Evolutionary conservation across 2,113 vertebrate species (phyloP), one percentile per base, ranked within the genome.

Genomic region (Urocolius indicus): DNA sequence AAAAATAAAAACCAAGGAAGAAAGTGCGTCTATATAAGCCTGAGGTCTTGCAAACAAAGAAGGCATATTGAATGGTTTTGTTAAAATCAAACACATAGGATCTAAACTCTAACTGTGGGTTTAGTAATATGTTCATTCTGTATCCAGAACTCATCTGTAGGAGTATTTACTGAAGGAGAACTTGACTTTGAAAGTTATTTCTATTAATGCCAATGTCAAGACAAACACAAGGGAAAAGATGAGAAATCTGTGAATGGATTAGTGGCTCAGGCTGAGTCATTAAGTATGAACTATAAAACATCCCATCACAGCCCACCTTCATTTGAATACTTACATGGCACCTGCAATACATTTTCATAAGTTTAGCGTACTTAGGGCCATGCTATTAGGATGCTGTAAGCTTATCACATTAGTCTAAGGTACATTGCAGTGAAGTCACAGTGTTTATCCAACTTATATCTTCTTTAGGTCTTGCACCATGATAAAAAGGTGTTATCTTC

Each of bases 1-100:
- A 2, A 6, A 10, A 2, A 2, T 15, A 9, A 48, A 45, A 61
- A 46, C 13, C 23, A 52, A 38, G 48, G 20, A 66, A 86, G 43
- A 46, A 23, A 71, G 32, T 10, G 9, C 34, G 86, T 26, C 75
- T 83, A 12, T 49, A 8, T 29, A 80, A 62, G 18, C 22, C 80
- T 69, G 59, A 92, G 29, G 80, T 71, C 63, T 45, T 38, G 34
- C 63, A 86, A 84, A 94, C 75, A 95, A 96, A 91, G 88, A 65
- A 74, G 18, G 38, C 8, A 2, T 18, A 11, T 66, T 81, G 80
- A 55, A 48, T 46, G 26, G 11, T 67, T 87, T 86, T 1, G 0
- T 58, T 88, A 67, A 73, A 71, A 73, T 23, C 13, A 59, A 32
- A 15, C 17, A 23, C 1, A 1, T 15, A 77, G 45, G 26, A 43